phyloP scores from a whole-genome alignment of 1,140 invertebrate genomes.

The Drosophila obscura region DNA sequence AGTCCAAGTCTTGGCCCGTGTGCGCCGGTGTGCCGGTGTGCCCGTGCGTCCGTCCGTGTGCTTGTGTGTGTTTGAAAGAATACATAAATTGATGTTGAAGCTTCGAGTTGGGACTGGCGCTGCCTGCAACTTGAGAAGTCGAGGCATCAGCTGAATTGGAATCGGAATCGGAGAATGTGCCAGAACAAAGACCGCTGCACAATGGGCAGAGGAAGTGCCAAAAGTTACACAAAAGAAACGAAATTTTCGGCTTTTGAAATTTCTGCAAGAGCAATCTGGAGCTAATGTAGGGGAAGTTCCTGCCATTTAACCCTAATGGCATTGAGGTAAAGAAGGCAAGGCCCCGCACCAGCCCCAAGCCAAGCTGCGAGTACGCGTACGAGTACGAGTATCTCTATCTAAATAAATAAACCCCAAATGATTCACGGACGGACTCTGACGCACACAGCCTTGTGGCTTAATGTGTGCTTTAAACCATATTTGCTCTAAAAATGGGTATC shows the following conservation, averaged over 20 bases:
- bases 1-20: background rate
- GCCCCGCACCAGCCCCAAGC: no score
- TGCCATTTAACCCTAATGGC: no score
- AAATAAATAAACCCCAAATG: background rate
- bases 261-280: background rate
- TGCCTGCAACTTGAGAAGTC: constrained; percentile 66
- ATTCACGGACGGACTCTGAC: constrained; percentile 24
- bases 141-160: constrained; percentile 24
- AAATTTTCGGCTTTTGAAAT: background rate
- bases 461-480: constrained; percentile 16
- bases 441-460: background rate
- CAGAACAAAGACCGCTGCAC: constrained; percentile 34
- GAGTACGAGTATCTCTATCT: no score
- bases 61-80: constrained; percentile 63
- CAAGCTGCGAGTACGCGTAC: no score
- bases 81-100: constrained; percentile 80
- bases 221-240: constrained; percentile 5
- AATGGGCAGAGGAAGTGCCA: constrained; percentile 23
- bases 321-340: no score
- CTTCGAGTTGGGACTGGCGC: constrained; percentile 13
- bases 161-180: constrained; percentile 28
- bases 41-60: background rate
- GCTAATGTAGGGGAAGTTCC: constrained; percentile 32
- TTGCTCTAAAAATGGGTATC: constrained; percentile 19
- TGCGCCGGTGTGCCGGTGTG: background rate